Percentiles rank a stretch among this genome's conserved stretches.
Conservation (phyloP, 1,140 invertebrate species). For the Chionoecetes opilio region DNA sequence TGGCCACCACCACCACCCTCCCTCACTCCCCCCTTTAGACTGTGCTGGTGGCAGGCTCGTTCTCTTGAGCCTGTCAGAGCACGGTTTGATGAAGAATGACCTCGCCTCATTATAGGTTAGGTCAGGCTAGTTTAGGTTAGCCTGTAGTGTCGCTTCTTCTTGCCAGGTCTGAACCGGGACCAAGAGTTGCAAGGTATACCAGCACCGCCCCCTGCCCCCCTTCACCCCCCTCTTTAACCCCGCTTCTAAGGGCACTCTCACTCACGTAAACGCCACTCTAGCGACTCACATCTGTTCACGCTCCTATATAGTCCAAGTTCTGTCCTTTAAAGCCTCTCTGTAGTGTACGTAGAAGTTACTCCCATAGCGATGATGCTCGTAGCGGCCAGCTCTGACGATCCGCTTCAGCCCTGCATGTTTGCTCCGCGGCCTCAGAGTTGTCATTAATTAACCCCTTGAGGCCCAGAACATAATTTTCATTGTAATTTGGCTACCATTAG, state of each 20-base stretch:
- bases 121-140: slow-evolving; percentile 22
- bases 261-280: background rate
- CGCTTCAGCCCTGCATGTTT: no score
- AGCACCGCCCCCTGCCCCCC: slow-evolving; percentile 38
- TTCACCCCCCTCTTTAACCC: slow-evolving; percentile 41
- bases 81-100: slow-evolving; percentile 21
- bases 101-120: background rate
- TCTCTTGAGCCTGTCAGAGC: slow-evolving; percentile 11
- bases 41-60: background rate
- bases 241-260: background rate
- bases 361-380: background rate
- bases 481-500: no score
- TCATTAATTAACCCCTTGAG: no score
- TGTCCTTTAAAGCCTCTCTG: background rate
- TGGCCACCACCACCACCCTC: background rate
- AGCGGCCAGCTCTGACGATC: background rate
- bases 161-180: slow-evolving; percentile 80
- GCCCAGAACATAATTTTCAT: no score
- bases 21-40: background rate
- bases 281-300: slow-evolving; percentile 14
- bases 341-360: background rate
- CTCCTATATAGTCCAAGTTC: background rate
- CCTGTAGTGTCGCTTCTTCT: slow-evolving; percentile 66
- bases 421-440: no score
- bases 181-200: slow-evolving; percentile 80